Evolutionary conservation across 2,888 invertebrate genomes (phyloP), one percentile per base, ranked within the genome.

Genomic region (Timema podura): DNA sequence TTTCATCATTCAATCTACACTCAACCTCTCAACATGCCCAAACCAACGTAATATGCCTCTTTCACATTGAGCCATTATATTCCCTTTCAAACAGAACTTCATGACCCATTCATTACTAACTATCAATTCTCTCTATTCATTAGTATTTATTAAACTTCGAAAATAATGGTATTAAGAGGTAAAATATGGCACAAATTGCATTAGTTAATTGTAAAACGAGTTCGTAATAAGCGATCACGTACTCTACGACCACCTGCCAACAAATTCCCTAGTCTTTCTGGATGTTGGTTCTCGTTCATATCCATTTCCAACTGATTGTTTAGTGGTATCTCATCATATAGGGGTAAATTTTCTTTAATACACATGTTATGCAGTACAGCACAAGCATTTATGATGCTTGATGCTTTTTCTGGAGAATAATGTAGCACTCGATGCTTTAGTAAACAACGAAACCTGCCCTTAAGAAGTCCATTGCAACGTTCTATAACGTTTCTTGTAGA

Each of bases 301-400:
- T 61, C 6, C 61, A 61, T 61, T 61, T 45, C 7, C 9, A 61
- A 45, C 45, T 61, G 44, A 61, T 61, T 45, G 45, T 7, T 45
- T 9, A 45, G 61, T 44, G 30, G 30, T 30, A 30, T 30, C 30
- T 61, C 61, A 61, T 61, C 61, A 15, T 5, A 45, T 9, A 61
- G 61, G 5, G 61, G 61, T 44, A 61, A 44, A 45, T 61, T 16
- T 30, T 61, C 45, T 30, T 30, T 61, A 1, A 61, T 61, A 13
- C 61, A 61, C 13, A 74, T 73, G 66, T 73, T 74, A 47, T 73
- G 73, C 30, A 74, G 51, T 15, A 72, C 70, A 68, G 69, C 71
- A 71, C 73, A 74, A 1, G 73, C 71, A 65, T 73, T 72, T 6
- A 72, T 69, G 51, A 74, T 74, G 68, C 70, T 72, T 0, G 48